Evolutionary conservation across 2,797 vertebrate genomes (phyloP).

Genomic region (Coilia nasus): DNA sequence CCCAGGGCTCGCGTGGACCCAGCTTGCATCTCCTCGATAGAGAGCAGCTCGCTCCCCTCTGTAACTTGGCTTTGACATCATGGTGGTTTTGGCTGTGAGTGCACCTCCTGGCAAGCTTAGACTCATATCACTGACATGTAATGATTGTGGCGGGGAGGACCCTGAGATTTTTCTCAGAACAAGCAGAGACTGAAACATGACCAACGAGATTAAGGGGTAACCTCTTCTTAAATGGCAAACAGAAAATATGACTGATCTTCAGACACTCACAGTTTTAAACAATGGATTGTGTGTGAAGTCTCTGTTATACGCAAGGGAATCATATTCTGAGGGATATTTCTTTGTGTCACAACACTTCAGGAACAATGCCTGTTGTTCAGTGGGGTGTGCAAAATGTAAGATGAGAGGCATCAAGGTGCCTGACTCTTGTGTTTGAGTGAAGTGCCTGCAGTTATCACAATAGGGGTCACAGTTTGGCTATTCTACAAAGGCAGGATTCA

Average conservation of each 20-base stretch:
- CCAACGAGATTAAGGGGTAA: not conserved
- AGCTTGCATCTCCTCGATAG: not conserved
- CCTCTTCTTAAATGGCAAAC: not conserved
- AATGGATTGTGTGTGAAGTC: not conserved
- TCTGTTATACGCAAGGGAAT: not conserved
- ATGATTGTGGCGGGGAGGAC: not conserved
- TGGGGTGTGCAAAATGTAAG: not conserved
- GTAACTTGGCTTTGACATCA: not conserved
- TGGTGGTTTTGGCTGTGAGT: slow-evolving; percentile 20
- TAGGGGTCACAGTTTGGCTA: not conserved
- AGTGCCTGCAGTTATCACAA: not conserved
- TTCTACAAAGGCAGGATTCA: slow-evolving; percentile 40
- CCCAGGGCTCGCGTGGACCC: not conserved
- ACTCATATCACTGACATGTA: slow-evolving; percentile 16
- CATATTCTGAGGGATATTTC: not conserved
- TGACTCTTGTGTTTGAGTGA: not conserved
- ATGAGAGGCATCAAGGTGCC: not conserved
- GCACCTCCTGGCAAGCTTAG: not conserved
- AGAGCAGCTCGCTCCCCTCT: not conserved
- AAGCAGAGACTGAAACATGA: not conserved
- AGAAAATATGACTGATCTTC: not conserved
- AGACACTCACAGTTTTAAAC: not conserved
- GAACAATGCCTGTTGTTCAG: not conserved
- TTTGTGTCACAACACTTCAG: not conserved
- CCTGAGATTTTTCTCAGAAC: not conserved